Conservation (phyloP, 2,113 vertebrate species). For the Mesitornis unicolor region DNA sequence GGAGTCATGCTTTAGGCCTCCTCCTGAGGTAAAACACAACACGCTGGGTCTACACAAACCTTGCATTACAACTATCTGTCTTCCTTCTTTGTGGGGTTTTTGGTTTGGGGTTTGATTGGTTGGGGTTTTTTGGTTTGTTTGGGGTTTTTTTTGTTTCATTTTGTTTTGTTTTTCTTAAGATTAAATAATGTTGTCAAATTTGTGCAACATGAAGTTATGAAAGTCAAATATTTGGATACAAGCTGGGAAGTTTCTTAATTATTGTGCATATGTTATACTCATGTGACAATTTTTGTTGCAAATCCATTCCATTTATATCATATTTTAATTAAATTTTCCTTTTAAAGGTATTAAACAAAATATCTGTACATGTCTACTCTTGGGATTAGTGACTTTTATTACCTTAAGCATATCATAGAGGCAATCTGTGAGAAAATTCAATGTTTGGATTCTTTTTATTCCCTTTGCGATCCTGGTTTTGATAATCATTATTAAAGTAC, state of each 20-base stretch:
- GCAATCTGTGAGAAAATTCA: slow-evolving; percentile 37
- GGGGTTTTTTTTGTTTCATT: neutral
- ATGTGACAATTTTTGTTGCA: neutral
- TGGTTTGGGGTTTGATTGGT: no score
- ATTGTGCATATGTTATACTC: neutral
- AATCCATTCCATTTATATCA: neutral
- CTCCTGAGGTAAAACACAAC: neutral
- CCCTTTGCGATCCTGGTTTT: slow-evolving; percentile 21
- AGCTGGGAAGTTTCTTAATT: neutral
- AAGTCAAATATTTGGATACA: neutral
- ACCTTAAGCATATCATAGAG: neutral
- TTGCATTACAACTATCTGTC: neutral
- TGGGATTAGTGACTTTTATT: slow-evolving; percentile 49
- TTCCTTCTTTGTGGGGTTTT: neutral
- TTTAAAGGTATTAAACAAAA: neutral
- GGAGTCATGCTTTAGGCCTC: neutral
- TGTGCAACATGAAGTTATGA: neutral
- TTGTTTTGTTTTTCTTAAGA: neutral
- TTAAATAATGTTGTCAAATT: neutral
- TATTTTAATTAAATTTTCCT: slow-evolving; percentile 27
- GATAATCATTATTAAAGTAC: slow-evolving; percentile 38
- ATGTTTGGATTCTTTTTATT: slow-evolving; percentile 25
- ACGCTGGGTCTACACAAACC: neutral
- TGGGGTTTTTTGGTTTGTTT: no score
- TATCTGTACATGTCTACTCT: neutral